Conservation (phyloP, 2,797 vertebrate species). For the Typhlichthys subterraneus region DNA sequence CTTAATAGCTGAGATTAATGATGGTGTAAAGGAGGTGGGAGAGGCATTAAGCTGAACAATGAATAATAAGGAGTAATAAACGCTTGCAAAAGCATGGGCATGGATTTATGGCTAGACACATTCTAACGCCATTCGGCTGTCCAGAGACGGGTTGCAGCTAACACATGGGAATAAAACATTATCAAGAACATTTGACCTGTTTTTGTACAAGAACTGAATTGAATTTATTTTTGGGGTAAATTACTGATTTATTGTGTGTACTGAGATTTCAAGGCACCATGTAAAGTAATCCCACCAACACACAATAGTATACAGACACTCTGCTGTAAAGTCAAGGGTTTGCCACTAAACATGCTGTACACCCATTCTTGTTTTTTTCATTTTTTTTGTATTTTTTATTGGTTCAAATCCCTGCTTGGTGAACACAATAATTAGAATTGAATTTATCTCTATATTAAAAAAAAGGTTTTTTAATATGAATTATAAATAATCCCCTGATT, state of each 20-base stretch:
- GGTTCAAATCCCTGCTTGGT: too few relatives aligned
- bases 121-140: conserved; percentile 85
- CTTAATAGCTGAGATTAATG: conserved; percentile 12
- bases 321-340: conserved; percentile 28
- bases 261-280: conserved; percentile 17
- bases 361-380: too few relatives aligned
- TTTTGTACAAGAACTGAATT: not conserved
- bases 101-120: conserved; percentile 63
- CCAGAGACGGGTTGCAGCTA: conserved; percentile 84
- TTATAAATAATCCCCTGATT: too few relatives aligned
- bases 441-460: too few relatives aligned
- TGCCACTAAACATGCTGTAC: not conserved
- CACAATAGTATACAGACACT: conserved; percentile 42
- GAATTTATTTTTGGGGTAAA: too few relatives aligned
- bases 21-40: conserved; percentile 11
- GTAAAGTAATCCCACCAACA: conserved; percentile 32
- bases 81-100: conserved; percentile 12
- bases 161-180: conserved; percentile 81
- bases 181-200: conserved; percentile 72
- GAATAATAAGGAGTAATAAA: not conserved
- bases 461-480: too few relatives aligned
- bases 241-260: not conserved
- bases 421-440: too few relatives aligned
- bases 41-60: conserved; percentile 1
- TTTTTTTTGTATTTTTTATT: too few relatives aligned